phyloP scores from a whole-genome alignment of 2,888 invertebrate species.

The Leucoma salicis region DNA sequence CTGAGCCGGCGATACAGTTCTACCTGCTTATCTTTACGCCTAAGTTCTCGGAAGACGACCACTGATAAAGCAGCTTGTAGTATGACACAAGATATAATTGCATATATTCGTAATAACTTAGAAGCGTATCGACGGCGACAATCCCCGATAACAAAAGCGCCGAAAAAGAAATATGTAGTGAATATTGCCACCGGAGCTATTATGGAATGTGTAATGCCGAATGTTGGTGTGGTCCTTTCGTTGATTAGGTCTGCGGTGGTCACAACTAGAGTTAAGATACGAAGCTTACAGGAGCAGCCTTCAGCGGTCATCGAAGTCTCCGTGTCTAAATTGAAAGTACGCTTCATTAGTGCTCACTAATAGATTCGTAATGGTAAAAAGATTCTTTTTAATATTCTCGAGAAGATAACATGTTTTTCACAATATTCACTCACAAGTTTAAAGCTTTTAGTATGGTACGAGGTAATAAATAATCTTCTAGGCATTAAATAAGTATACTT shows the following conservation, averaged over 20 bases:
- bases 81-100: slow-evolving; percentile 42
- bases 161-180: slow-evolving; percentile 52
- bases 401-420: background rate
- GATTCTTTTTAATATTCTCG: too few species aligned
- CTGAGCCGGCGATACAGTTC: background rate
- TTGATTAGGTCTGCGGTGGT: slow-evolving; percentile 61
- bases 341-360: slow-evolving; percentile 37
- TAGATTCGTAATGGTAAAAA: background rate
- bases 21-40: slow-evolving; percentile 1
- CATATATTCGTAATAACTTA: slow-evolving; percentile 53
- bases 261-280: slow-evolving; percentile 52
- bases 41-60: slow-evolving; percentile 45
- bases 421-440: too few species aligned
- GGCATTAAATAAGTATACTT: too few species aligned
- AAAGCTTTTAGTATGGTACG: too few species aligned
- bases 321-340: slow-evolving; percentile 3
- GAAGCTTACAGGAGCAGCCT: slow-evolving; percentile 47
- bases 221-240: slow-evolving; percentile 48
- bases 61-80: slow-evolving; percentile 47
- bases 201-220: slow-evolving; percentile 51
- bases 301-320: slow-evolving; percentile 47
- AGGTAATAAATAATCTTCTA: too few species aligned
- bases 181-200: slow-evolving; percentile 55
- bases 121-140: slow-evolving; percentile 37
- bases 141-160: slow-evolving; percentile 41